Evolutionary conservation across 2,888 invertebrate species (phyloP), one percentile per base, ranked within the genome.

Genomic region (Copidosoma aretas): DNA sequence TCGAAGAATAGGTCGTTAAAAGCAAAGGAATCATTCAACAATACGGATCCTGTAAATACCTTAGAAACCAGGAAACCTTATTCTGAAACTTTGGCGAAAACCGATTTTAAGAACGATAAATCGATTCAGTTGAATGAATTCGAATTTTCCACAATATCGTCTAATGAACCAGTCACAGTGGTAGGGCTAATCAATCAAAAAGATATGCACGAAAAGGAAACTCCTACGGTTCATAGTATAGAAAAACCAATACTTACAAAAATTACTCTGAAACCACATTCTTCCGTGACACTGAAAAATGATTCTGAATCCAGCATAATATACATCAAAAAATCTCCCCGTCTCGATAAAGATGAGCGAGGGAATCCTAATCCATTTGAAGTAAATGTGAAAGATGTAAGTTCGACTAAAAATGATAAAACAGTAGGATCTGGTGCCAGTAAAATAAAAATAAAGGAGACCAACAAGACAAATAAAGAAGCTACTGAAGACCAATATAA

Each of bases 331-430:
- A 84, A 84, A 72, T 81, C 84, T 1, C 86, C 86, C 10, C 81
- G 85, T 64, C 77, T 87, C 60, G 86, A 87, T 75, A 84, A 86
- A 71, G 86, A 87, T 74, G 85, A 87, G 76, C 83, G 85, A 73
- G 83, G 86, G 71, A 81, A 79, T 49, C 85, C 85, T 10, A 88
- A 87, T 81, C 87, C 87, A 1, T 80, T 84, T 56, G 86, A 87
- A 69, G 74, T 74, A 12, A 78, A 78, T 46, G 76, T 80, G 4
- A 81, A 81, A 58, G 80, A 81, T 58, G 17, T 58, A 39, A 54
- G 60, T 21, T 52, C 53, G 2, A 64, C 10, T 52, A n/a, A 56
- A n/a, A 64, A 60, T 25, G 51, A 60, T 15, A 61, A 61, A 46
- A 43, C 12, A 41, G 43, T 8, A 1, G 32, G 32, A 32, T 32